Evolutionary conservation across 2,888 invertebrate genomes (phyloP), one percentile per base, ranked within the genome.

Genomic region (Drosophila subquinaria): DNA sequence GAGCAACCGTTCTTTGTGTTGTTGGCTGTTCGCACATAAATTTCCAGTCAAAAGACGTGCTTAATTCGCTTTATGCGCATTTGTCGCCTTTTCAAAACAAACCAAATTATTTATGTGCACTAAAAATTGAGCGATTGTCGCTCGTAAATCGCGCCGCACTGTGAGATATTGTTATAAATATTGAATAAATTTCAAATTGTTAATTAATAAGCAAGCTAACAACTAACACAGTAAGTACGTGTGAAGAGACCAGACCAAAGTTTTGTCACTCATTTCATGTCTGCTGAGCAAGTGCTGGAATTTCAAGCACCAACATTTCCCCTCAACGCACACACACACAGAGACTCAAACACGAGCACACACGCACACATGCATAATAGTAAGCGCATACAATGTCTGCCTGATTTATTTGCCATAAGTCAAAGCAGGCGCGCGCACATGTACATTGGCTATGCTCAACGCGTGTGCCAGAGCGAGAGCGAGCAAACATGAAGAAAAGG

Each of bases 331-430:
- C 63, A 60, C 47, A 17, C 52, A 40, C 73, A 45, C 55, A 75
- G 63, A 63, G 59, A 56, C 50, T 23, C 52, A 38, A 2, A 52
- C 47, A 30, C 52, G 13, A 0, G 47, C 57, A 43, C 59, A 48
- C 56, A 60, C 42, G 17, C 65, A 36, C 53, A 65, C 65, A 45
- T 60, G 45, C 52, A 17, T 36, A 35, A 15, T 57, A 43, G 50
- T 62, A 43, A 53, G 60, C 45, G 47, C 71, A 64, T 27, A 51
- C 60, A 76, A 69, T 79, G 76, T 76, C 76, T 62, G 83, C 74
- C 82, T 87, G 85, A 85, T 85, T 85, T 85, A 85, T 85, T 81
- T 84, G 77, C 88, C 88, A 89, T 89, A 81, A 86, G 86, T 86
- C 89, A 89, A 86, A 87, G 79, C 89, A 84, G 89, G 85, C 81